These are phyloP conservation scores for Sceloporus undulatus DNA, from an alignment of 2,113 vertebrate species.

Conservation along the genomic window DNA sequence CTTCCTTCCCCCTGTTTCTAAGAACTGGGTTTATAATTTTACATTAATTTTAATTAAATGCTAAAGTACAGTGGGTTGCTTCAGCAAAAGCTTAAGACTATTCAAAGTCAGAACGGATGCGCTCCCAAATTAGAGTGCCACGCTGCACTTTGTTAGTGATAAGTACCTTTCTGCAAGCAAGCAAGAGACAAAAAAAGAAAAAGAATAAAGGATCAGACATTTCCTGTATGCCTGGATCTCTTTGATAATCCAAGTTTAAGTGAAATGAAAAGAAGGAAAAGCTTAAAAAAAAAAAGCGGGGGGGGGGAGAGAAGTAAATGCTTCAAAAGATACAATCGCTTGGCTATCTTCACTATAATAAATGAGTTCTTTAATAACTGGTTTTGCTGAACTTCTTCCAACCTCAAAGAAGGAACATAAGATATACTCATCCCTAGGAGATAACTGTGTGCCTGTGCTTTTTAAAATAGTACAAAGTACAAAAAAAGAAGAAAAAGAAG, in stretches of 20 bases:
- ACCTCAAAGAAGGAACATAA: not conserved
- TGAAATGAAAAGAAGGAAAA: not conserved
- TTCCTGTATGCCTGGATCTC: not conserved
- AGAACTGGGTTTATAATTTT: not conserved
- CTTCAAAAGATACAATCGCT: not conserved
- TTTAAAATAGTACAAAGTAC: not conserved
- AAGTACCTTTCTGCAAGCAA: not conserved
- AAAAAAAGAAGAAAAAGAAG: not conserved
- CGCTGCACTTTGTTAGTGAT: not conserved
- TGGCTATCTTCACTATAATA: slow-evolving; percentile 5
- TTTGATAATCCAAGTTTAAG: slow-evolving; percentile 19
- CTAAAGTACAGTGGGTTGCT: not conserved
- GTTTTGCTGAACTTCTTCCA: not conserved
- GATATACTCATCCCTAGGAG: not conserved
- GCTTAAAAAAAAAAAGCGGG: not conserved
- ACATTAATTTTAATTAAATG: slow-evolving; percentile 12
- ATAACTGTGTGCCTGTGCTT: not conserved
- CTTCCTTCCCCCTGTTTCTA: not conserved
- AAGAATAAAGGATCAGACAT: not conserved
- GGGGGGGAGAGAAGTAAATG: not conserved
- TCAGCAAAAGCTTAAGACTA: slow-evolving; percentile 19
- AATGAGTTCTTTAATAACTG: slow-evolving; percentile 22
- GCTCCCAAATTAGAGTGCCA: not conserved
- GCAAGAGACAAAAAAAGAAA: not conserved
- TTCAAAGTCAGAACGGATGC: slow-evolving; percentile 31